These are phyloP conservation scores for Leptatherina wallacei DNA, from an alignment of 2,797 vertebrate species.

Conservation along the genomic window DNA sequence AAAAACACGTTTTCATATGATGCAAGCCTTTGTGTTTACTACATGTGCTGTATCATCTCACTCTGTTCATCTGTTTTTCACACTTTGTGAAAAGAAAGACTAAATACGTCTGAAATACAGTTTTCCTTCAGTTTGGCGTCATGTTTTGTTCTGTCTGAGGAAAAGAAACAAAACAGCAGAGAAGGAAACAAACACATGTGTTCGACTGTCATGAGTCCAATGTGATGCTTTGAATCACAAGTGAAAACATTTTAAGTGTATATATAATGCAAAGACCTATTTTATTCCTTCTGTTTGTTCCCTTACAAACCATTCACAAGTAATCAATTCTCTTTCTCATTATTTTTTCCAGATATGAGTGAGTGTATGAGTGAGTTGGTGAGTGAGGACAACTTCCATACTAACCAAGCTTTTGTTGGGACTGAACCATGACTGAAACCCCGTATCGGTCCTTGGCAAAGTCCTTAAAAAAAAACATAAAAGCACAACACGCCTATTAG, in stretches of 20 bases:
- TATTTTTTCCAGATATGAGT: background rate
- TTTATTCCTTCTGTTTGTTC: background rate
- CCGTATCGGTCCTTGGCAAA: conserved; percentile 97
- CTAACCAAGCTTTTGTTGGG: conserved; percentile 96
- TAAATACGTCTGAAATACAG: background rate
- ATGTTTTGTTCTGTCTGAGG: background rate
- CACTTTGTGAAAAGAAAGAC: background rate
- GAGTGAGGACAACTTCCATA: conserved; percentile 24
- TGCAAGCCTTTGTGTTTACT: background rate
- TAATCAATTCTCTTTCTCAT: background rate
- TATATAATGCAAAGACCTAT: background rate
- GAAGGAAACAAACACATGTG: background rate
- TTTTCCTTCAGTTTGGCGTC: background rate
- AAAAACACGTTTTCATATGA: background rate
- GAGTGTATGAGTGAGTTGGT: background rate
- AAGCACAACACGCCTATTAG: conserved; percentile 17
- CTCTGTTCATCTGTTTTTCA: background rate
- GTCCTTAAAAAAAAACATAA: conserved; percentile 83
- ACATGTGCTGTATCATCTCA: background rate
- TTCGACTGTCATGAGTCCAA: background rate
- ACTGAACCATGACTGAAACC: conserved; percentile 91
- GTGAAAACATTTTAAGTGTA: background rate
- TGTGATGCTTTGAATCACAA: background rate
- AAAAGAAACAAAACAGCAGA: background rate
- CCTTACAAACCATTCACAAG: background rate